Conservation (phyloP, 2,888 invertebrate genomes). For the Megaustenia siamemsis region DNA sequence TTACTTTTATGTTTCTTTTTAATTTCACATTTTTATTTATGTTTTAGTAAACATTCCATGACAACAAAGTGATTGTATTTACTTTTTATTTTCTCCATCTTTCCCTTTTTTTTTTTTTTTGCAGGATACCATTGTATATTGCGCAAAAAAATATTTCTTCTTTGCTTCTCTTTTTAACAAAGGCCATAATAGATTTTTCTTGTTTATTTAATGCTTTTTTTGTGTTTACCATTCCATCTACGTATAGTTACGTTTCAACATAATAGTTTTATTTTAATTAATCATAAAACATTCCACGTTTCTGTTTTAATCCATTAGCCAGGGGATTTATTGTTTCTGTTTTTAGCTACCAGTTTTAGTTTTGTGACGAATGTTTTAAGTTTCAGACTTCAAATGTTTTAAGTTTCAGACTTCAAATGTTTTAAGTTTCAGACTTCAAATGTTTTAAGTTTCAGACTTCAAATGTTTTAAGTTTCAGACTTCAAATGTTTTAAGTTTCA, state of each 20-base stretch:
- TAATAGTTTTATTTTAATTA: not conserved
- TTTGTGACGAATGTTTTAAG: too few species aligned
- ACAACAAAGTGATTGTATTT: not conserved
- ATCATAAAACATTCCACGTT: slow-evolving; percentile 24
- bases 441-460: too few species aligned
- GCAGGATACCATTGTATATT: not conserved
- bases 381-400: too few species aligned
- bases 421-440: too few species aligned
- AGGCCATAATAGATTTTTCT: too few species aligned
- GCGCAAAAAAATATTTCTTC: not conserved
- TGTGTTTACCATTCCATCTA: not conserved
- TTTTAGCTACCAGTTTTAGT: too few species aligned
- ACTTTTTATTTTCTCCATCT: not conserved
- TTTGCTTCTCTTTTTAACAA: not conserved
- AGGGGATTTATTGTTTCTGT: not conserved
- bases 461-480: too few species aligned
- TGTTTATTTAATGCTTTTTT: not conserved
- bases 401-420: too few species aligned
- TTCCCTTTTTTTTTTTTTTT: not conserved
- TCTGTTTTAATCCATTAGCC: slow-evolving; percentile 28
- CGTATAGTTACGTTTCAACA: not conserved
- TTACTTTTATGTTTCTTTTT: too few species aligned
- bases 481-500: too few species aligned
- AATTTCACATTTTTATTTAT: too few species aligned
- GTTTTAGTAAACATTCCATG: slow-evolving; percentile 2